phyloP scores from a whole-genome alignment of 2,888 invertebrate species.

The Phortica magna region DNA sequence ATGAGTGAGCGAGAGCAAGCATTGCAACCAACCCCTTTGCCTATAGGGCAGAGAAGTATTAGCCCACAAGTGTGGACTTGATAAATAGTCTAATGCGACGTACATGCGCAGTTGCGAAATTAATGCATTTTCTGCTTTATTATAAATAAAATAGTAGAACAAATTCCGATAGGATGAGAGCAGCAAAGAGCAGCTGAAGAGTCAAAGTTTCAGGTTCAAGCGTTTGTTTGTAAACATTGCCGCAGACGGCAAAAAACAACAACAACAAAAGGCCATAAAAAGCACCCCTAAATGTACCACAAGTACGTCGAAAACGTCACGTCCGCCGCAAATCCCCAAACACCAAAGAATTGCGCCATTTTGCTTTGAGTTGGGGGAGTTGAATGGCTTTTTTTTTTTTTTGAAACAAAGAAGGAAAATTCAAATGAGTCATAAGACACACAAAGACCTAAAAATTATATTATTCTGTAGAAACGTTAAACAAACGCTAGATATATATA shows the following conservation, averaged over 20 bases:
- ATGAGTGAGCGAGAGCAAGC: neutral
- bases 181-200: neutral
- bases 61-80: neutral
- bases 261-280: neutral
- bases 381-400: too few species aligned
- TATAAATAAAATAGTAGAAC: too few species aligned
- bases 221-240: conserved; percentile 19
- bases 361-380: too few species aligned
- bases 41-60: neutral
- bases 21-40: conserved; percentile 17
- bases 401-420: too few species aligned
- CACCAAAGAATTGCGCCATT: too few species aligned
- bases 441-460: too few species aligned
- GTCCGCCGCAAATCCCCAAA: too few species aligned
- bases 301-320: too few species aligned
- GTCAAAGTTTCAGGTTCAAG: neutral
- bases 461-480: too few species aligned
- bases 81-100: neutral
- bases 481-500: too few species aligned
- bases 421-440: too few species aligned
- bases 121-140: too few species aligned
- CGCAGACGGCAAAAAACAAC: neutral
- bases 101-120: conserved; percentile 11
- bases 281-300: neutral
- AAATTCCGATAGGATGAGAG: neutral